Evolutionary conservation across 2,113 vertebrate genomes (phyloP).

Genomic region (Brevimyrus niger): DNA sequence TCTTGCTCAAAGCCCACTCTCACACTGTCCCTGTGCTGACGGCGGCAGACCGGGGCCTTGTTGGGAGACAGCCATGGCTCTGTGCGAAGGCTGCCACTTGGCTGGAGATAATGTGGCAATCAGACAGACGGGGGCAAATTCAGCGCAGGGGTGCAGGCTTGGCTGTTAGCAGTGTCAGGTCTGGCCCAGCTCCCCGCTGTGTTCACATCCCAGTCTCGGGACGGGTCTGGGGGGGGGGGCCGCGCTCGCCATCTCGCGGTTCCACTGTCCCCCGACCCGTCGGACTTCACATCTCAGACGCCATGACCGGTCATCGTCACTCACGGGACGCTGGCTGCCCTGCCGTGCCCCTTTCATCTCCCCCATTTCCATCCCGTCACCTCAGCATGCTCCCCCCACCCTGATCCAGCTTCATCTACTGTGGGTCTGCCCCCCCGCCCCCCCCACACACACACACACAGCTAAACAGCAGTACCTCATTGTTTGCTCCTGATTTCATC

Average conservation of each 20-base stretch:
- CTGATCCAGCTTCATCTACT: background rate
- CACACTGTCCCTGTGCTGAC: background rate
- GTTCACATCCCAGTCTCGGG: background rate
- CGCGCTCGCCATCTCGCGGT: background rate
- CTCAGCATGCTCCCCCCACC: background rate
- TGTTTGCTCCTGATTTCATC: background rate
- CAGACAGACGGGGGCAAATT: background rate
- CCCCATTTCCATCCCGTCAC: background rate
- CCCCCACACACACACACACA: background rate
- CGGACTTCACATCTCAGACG: background rate
- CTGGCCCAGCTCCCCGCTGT: background rate
- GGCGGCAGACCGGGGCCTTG: background rate
- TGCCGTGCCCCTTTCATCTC: background rate
- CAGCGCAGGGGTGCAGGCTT: background rate
- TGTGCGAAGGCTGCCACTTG: background rate
- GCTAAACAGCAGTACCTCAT: background rate
- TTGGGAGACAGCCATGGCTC: background rate
- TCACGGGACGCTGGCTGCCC: background rate
- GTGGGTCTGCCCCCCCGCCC: background rate
- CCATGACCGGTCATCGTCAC: background rate
- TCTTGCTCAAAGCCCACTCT: background rate
- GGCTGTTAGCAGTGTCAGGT: background rate
- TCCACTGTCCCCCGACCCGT: background rate
- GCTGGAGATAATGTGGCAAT: background rate
- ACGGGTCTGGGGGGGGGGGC: no score